Percentiles rank a stretch among this genome's conserved stretches.
These are phyloP conservation scores for Plecotus auritus DNA, from an alignment of 2,113 vertebrate genomes.

Conservation along the genomic window DNA sequence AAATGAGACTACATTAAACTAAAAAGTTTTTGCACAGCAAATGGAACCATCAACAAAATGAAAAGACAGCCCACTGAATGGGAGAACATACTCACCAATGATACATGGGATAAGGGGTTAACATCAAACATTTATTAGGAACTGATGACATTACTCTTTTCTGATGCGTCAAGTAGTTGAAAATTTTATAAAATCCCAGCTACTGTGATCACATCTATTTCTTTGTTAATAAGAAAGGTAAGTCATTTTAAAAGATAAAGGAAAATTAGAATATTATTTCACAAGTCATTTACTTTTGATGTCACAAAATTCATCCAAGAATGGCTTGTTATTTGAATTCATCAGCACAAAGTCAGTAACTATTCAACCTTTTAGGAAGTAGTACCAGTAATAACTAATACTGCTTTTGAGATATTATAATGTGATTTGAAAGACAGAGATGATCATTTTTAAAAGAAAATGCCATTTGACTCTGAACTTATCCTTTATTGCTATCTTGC, in stretches of 20 bases:
- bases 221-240: slow-evolving; percentile 43
- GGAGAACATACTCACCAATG: not conserved
- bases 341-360: slow-evolving; percentile 36
- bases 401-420: slow-evolving; percentile 21
- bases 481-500: not conserved
- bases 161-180: not conserved
- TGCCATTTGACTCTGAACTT: slow-evolving; percentile 44
- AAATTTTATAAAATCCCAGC: not conserved
- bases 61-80: not conserved
- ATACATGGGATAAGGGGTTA: not conserved
- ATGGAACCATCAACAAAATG: not conserved
- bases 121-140: not conserved
- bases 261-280: slow-evolving; percentile 53
- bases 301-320: slow-evolving; percentile 41
- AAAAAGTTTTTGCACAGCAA: not conserved
- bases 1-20: not conserved
- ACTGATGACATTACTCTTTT: not conserved
- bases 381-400: slow-evolving; percentile 6
- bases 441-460: slow-evolving; percentile 48
- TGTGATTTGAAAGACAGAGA: slow-evolving; percentile 31
- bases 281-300: slow-evolving; percentile 56
- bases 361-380: slow-evolving; percentile 34
- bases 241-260: slow-evolving; percentile 32
- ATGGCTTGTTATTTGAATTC: slow-evolving; percentile 53
- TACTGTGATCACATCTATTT: not conserved